Percentiles rank a stretch among this genome's conserved stretches.
Conservation (phyloP, 2,113 vertebrate species). For the Crotalus helleri region DNA sequence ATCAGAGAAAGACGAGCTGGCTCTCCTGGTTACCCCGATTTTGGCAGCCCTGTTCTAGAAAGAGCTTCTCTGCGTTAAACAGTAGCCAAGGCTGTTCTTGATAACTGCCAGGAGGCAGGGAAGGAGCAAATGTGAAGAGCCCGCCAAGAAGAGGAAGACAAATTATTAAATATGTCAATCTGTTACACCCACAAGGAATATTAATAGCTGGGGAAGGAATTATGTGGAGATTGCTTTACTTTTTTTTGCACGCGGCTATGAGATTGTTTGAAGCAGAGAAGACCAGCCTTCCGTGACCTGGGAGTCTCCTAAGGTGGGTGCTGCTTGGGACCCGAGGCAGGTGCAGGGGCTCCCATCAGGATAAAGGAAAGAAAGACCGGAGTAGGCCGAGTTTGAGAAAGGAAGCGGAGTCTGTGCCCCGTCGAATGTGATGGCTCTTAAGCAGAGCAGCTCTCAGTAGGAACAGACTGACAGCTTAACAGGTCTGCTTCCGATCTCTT, state of each 20-base stretch:
- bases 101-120: conserved; percentile 4
- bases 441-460: too few relatives aligned
- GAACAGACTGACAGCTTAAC: neutral
- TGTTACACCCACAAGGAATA: conserved; percentile 11
- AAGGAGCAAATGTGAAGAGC: neutral
- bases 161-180: neutral
- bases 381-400: neutral
- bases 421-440: neutral
- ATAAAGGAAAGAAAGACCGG: neutral
- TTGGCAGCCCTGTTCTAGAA: neutral
- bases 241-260: neutral
- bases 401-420: neutral
- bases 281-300: neutral
- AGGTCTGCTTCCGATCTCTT: neutral
- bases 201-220: neutral
- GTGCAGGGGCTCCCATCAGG: too few relatives aligned
- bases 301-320: neutral
- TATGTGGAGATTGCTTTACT: neutral
- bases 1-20: neutral
- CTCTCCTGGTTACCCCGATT: neutral
- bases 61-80: neutral
- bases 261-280: neutral
- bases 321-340: neutral
- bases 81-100: neutral
- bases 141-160: neutral